Evolutionary conservation across 2,797 vertebrate genomes (phyloP).

Genomic region (Pantherophis alleghaniensis): DNA sequence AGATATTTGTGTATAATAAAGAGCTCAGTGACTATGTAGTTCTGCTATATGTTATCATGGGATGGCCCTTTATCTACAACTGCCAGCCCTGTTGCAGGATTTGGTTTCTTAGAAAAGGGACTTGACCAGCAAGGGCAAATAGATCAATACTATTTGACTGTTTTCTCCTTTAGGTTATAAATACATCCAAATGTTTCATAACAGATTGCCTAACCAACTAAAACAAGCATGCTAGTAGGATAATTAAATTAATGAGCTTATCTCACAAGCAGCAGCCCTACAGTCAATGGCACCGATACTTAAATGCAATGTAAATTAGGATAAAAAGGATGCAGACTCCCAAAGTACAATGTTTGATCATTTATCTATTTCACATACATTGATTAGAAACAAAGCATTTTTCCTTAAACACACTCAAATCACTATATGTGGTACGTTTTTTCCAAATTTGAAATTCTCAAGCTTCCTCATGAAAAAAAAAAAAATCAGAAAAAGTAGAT

Average conservation of each 20-base stretch:
- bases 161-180: constrained; percentile 34
- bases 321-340: not conserved
- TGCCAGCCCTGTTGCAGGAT: not conserved
- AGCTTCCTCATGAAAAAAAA: not conserved
- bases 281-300: not conserved
- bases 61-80: not conserved
- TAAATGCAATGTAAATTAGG: not conserved
- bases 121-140: constrained; percentile 12
- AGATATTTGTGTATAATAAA: constrained; percentile 45
- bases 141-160: constrained; percentile 54
- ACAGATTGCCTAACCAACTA: constrained; percentile 12
- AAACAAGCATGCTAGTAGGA: constrained; percentile 23
- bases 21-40: constrained; percentile 18
- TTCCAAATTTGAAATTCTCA: not conserved
- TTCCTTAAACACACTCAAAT: not conserved
- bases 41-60: constrained; percentile 16
- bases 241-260: constrained; percentile 34
- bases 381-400: not conserved
- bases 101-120: constrained; percentile 26
- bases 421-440: not conserved
- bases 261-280: constrained; percentile 1
- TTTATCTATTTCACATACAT: not conserved
- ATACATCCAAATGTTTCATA: constrained; percentile 11
- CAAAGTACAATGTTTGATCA: no score
- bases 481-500: not conserved